Evolutionary conservation across 2,113 vertebrate species (phyloP).

Genomic region (Anser cygnoides): DNA sequence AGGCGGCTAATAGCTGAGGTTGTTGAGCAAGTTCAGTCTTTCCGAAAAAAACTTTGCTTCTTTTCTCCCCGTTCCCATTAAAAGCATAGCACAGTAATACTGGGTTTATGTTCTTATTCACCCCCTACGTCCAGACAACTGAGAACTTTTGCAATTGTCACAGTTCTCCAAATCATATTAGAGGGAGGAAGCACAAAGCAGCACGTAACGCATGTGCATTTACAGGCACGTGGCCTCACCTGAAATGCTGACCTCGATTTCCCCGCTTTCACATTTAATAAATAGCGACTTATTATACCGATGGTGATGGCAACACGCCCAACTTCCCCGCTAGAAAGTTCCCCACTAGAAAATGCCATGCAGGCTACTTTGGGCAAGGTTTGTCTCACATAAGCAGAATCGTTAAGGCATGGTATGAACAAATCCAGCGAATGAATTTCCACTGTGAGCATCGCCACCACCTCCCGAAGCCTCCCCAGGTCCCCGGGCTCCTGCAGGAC

Average conservation of each 20-base stretch:
- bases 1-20: neutral
- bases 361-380: neutral
- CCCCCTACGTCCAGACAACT: fast-evolving
- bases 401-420: fast-evolving
- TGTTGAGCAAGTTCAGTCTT: neutral
- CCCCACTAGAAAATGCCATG: too few relatives aligned
- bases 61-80: neutral
- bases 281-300: neutral
- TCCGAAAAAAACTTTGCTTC: neutral
- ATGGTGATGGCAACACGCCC: neutral
- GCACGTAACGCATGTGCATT: fast-evolving
- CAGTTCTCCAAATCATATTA: neutral
- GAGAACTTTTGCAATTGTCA: neutral
- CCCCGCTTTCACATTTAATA: neutral
- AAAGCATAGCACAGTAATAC: neutral
- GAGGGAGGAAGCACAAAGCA: neutral
- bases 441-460: fast-evolving
- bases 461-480: too few relatives aligned
- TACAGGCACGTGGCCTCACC: neutral
- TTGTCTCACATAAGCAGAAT: neutral
- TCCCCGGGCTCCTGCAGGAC: too few relatives aligned
- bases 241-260: fast-evolving
- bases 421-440: neutral
- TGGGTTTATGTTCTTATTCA: neutral
- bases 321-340: too few relatives aligned